Evolutionary conservation across 1,140 invertebrate species (phyloP).

Genomic region (Cotesia typhae): DNA sequence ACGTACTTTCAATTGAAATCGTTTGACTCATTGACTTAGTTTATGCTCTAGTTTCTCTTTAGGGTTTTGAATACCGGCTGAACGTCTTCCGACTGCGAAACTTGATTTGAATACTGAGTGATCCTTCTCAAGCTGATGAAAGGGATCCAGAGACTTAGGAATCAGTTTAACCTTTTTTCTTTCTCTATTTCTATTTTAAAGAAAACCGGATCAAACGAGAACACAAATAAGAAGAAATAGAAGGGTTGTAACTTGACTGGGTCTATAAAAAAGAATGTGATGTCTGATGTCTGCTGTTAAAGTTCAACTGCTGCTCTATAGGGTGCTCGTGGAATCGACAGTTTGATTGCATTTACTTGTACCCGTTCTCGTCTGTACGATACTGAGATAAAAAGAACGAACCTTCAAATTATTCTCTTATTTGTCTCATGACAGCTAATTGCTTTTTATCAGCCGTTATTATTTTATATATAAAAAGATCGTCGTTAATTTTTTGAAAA

Average conservation of each 20-base stretch:
- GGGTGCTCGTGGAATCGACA: not conserved
- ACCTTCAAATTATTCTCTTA: not conserved
- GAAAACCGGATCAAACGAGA: not conserved
- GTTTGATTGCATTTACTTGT: conserved; percentile 31
- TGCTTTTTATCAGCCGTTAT: no score
- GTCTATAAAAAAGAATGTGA: not conserved
- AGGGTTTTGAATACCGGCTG: not conserved
- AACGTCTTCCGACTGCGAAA: conserved; percentile 1
- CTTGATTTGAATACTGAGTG: conserved; percentile 19
- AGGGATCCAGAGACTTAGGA: not conserved
- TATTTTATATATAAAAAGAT: no score
- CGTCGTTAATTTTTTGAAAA: no score
- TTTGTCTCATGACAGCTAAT: no score
- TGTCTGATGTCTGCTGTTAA: no score
- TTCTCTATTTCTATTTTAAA: not conserved
- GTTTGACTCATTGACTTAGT: conserved; percentile 15
- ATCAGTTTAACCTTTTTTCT: not conserved
- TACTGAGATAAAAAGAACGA: no score
- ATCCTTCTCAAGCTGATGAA: conserved; percentile 14
- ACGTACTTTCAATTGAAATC: conserved; percentile 17
- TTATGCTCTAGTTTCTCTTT: not conserved
- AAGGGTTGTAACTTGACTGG: no score
- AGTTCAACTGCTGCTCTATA: no score
- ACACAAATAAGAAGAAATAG: no score
- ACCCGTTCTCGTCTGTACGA: not conserved